phyloP scores from a whole-genome alignment of 2,113 vertebrate genomes.

The Corydoras maculifer region DNA sequence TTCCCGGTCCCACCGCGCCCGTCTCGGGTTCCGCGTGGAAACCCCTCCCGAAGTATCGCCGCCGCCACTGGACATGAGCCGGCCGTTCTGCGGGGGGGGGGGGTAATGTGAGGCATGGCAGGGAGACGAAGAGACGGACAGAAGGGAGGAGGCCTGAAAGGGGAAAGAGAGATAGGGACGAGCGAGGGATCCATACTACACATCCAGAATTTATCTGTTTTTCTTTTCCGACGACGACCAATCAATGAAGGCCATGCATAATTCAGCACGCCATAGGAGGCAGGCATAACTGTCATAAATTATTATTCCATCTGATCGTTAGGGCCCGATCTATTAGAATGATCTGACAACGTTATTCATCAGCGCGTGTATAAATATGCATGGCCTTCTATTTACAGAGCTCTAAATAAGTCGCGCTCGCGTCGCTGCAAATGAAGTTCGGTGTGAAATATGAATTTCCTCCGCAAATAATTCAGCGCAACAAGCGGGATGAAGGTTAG shows the following conservation, averaged over 20 bases:
- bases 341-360: conserved; percentile 63
- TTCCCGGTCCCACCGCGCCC: too few species aligned
- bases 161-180: neutral
- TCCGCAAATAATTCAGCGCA: conserved; percentile 55
- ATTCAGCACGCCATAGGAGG: conserved; percentile 53
- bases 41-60: too few species aligned
- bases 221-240: conserved; percentile 48
- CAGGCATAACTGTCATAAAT: conserved; percentile 60
- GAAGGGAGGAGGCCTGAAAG: too few species aligned
- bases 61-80: too few species aligned
- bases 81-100: too few species aligned
- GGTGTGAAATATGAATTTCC: conserved; percentile 38
- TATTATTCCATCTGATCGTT: conserved; percentile 64
- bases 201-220: conserved; percentile 2
- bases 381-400: conserved; percentile 46
- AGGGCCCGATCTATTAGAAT: conserved; percentile 56
- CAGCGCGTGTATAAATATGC: conserved; percentile 56
- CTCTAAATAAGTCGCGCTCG: conserved; percentile 36
- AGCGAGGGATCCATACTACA: conserved; percentile 6
- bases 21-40: too few species aligned
- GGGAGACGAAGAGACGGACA: too few species aligned
- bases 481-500: conserved; percentile 55
- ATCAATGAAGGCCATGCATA: conserved; percentile 58
- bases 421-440: conserved; percentile 35
- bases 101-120: too few species aligned